Evolutionary conservation across 2,797 vertebrate genomes (phyloP).

Genomic region (Lepilemur ruficaudatus): DNA sequence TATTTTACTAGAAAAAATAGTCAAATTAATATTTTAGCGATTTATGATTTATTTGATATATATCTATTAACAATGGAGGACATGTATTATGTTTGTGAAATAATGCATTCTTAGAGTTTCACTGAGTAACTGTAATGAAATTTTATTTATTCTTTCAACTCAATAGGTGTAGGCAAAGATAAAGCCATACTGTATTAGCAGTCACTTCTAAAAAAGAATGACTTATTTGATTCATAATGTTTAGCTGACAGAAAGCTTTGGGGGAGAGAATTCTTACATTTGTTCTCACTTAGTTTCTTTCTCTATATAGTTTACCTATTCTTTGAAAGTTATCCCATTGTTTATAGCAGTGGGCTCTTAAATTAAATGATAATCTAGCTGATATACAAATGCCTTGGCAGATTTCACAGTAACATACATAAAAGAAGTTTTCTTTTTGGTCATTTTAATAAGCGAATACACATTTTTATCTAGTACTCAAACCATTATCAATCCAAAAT

Average conservation of each 20-base stretch:
- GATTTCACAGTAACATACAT: not conserved
- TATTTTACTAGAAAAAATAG: not conserved
- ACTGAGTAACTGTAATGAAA: not conserved
- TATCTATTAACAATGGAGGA: not conserved
- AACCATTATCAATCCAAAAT: not conserved
- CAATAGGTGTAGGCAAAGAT: not conserved
- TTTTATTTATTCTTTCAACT: constrained; percentile 35
- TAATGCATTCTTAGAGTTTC: not conserved
- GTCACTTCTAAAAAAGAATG: not conserved
- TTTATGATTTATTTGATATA: not conserved
- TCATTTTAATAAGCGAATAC: not conserved
- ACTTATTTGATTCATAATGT: not conserved
- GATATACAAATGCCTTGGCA: not conserved
- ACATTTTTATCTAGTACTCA: not conserved
- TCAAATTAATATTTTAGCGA: constrained; percentile 6
- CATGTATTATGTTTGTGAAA: constrained; percentile 9
- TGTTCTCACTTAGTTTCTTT: not conserved
- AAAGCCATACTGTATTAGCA: not conserved
- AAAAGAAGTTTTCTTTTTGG: not conserved
- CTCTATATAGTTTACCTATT: not conserved
- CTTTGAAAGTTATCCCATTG: not conserved
- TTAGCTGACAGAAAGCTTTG: not conserved
- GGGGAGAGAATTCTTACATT: not conserved
- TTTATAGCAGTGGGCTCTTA: not conserved
- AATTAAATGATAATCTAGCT: not conserved